phyloP scores from a whole-genome alignment of 1,140 invertebrate species.

The Saccostrea echinata region DNA sequence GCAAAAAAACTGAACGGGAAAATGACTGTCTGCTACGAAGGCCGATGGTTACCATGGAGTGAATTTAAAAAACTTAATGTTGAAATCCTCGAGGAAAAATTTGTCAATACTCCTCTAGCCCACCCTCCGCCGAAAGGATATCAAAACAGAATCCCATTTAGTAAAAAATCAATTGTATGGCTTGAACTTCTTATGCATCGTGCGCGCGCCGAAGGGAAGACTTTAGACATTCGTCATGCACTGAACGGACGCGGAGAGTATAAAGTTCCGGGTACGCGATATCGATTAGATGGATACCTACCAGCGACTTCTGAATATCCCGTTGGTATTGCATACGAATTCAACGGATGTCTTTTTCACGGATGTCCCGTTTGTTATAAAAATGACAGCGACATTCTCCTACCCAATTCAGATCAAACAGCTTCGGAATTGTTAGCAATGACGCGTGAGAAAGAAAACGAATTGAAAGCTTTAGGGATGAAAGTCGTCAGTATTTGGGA shows the following conservation, averaged over 20 bases:
- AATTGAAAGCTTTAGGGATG: slow-evolving; percentile 46
- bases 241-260: slow-evolving; percentile 51
- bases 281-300: slow-evolving; percentile 56
- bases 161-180: slow-evolving; percentile 47
- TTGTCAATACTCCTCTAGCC: slow-evolving; percentile 43
- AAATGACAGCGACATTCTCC: background rate
- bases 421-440: slow-evolving; percentile 52
- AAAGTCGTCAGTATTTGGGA: slow-evolving; percentile 62
- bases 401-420: slow-evolving; percentile 44
- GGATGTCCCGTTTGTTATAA: slow-evolving; percentile 64
- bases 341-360: slow-evolving; percentile 65
- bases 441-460: slow-evolving; percentile 46
- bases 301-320: slow-evolving; percentile 27
- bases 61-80: background rate
- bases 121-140: slow-evolving; percentile 47
- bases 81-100: slow-evolving; percentile 18
- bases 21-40: background rate
- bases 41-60: background rate
- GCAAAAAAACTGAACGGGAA: slow-evolving; percentile 15
- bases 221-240: slow-evolving; percentile 42
- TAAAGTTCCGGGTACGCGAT: slow-evolving; percentile 42
- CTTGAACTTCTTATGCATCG: slow-evolving; percentile 47
- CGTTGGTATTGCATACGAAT: slow-evolving; percentile 60
- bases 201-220: background rate
- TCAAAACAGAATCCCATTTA: slow-evolving; percentile 7